Conservation (phyloP, 2,888 invertebrate species). For the Cybosia mesomella region DNA sequence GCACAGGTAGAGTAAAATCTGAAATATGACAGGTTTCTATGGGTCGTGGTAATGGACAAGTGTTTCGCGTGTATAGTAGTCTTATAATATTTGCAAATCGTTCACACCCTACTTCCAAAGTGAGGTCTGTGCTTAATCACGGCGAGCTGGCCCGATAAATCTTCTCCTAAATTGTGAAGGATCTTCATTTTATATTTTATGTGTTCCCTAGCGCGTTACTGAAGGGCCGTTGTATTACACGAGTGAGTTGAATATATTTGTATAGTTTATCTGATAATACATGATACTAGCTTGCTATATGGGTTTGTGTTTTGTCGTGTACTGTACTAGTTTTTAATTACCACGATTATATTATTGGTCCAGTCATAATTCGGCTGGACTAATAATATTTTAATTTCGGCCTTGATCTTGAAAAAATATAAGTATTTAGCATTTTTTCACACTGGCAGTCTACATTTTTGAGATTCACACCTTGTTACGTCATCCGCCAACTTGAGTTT, state of each 20-base stretch:
- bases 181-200: slow-evolving; percentile 67
- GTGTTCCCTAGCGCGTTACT: slow-evolving; percentile 23
- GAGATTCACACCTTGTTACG: too few relatives aligned
- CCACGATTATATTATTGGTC: not conserved
- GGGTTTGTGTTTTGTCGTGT: not conserved
- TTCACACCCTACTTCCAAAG: slow-evolving; percentile 34
- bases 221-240: slow-evolving; percentile 31
- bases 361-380: too few relatives aligned
- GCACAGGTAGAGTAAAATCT: not conserved
- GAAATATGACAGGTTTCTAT: not conserved
- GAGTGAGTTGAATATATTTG: slow-evolving; percentile 7
- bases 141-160: slow-evolving; percentile 66
- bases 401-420: too few relatives aligned
- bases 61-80: not conserved
- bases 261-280: slow-evolving; percentile 17
- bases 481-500: too few relatives aligned
- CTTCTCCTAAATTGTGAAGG: slow-evolving; percentile 53
- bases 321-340: not conserved
- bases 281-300: not conserved
- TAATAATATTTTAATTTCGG: too few relatives aligned
- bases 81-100: slow-evolving; percentile 8
- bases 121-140: slow-evolving; percentile 73
- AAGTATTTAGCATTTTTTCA: too few relatives aligned
- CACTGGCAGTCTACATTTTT: too few relatives aligned
- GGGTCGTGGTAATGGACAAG: not conserved